A percentile compares a stretch with the other conserved stretches of the same genome.
phyloP scores from a whole-genome alignment of 2,113 vertebrate species.

The Clarias macrocephalus region DNA sequence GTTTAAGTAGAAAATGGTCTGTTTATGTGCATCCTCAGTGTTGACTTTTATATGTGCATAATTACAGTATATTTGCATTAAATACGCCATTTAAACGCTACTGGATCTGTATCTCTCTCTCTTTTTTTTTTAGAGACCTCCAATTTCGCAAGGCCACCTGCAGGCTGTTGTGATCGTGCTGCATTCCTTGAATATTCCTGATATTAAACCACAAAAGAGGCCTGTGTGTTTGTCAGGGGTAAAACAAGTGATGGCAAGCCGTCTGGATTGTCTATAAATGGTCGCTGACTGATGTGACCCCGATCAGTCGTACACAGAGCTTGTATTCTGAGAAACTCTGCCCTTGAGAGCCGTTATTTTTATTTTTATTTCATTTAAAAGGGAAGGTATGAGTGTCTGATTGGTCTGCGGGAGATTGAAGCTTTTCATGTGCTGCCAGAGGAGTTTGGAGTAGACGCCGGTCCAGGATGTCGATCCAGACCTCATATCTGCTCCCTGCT shows the following conservation, averaged over 20 bases:
- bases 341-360: constrained; percentile 54
- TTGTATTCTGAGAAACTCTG: constrained; percentile 14
- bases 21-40: not conserved
- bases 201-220: not conserved
- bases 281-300: not conserved
- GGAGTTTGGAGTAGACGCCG: constrained; percentile 16
- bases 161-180: not conserved
- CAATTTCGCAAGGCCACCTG: not conserved
- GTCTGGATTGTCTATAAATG: not conserved
- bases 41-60: too few species aligned
- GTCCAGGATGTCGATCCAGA: not conserved
- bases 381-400: constrained; percentile 27
- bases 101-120: not conserved
- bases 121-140: not conserved
- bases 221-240: not conserved
- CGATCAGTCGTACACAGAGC: not conserved
- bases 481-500: not conserved
- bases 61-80: not conserved
- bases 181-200: not conserved
- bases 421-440: constrained; percentile 52
- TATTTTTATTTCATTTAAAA: constrained; percentile 27
- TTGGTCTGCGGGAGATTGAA: constrained; percentile 45
- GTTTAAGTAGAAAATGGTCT: not conserved
- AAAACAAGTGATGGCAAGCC: not conserved
- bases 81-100: not conserved